A percentile compares a stretch with the other conserved stretches of the same genome.
Conservation (phyloP, 2,113 vertebrate species). For the Myrmecophaga tridactyla region DNA sequence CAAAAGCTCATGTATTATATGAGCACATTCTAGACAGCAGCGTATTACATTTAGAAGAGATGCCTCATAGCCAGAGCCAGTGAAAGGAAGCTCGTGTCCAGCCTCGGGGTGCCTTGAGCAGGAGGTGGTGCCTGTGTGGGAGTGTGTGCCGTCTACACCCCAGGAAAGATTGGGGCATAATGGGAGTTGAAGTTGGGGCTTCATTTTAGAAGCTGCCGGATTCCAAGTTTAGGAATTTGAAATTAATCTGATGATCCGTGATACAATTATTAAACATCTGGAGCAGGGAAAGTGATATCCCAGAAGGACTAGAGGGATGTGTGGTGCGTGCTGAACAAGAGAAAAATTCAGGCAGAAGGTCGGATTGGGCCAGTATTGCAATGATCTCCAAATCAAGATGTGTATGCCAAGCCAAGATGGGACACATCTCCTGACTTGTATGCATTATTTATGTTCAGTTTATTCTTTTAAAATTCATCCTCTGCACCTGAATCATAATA, state of each 20-base stretch:
- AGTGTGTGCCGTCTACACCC: neutral
- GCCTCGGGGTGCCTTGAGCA: fast-evolving
- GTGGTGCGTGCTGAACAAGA: neutral
- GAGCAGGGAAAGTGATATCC: fast-evolving
- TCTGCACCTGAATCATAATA: neutral
- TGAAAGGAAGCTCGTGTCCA: fast-evolving
- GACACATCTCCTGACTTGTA: neutral
- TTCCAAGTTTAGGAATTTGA: neutral
- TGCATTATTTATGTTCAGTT: neutral
- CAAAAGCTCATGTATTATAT: neutral
- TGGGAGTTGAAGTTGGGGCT: neutral
- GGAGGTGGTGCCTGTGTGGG: fast-evolving
- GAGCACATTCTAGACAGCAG: too few species aligned
- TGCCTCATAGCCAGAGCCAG: fast-evolving
- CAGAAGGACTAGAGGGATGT: neutral
- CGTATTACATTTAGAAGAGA: neutral
- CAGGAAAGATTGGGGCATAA: too few species aligned
- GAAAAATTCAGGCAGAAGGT: neutral
- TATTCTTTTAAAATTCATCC: neutral
- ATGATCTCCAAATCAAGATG: neutral
- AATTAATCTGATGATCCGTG: neutral
- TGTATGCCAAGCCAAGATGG: too few species aligned
- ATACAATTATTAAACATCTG: neutral
- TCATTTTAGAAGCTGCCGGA: neutral
- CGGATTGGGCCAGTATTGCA: fast-evolving